These are phyloP conservation scores for Tipula unca DNA, from an alignment of 2,888 invertebrate species.

Conservation along the genomic window DNA sequence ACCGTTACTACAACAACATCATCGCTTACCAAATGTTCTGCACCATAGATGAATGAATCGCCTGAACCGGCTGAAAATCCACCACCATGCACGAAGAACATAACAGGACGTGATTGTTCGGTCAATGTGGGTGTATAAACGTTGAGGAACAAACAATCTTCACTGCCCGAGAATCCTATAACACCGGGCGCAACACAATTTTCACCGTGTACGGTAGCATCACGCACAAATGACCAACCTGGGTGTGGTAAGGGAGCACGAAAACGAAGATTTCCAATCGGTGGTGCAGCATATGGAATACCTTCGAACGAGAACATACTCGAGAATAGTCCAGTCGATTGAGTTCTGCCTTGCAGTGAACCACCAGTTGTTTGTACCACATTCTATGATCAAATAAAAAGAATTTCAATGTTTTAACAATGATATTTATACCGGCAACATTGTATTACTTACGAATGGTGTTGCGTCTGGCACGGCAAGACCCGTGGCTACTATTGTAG, in stretches of 20 bases:
- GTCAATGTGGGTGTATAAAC: slow-evolving; percentile 22
- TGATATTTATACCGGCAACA: background rate
- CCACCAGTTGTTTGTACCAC: background rate
- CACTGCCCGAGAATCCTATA: slow-evolving; percentile 33
- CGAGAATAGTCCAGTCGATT: background rate
- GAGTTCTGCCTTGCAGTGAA: background rate
- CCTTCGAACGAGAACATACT: slow-evolving; percentile 19
- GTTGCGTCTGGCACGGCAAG: background rate
- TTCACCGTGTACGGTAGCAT: slow-evolving; percentile 21
- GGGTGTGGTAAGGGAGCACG: slow-evolving; percentile 22
- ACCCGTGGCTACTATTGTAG: background rate
- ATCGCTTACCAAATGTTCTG: slow-evolving; percentile 24
- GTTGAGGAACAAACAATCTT: slow-evolving; percentile 25
- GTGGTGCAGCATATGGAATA: slow-evolving; percentile 24
- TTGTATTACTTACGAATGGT: background rate
- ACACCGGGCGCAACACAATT: slow-evolving; percentile 21
- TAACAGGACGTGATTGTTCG: slow-evolving; percentile 20
- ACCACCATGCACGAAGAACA: slow-evolving; percentile 25
- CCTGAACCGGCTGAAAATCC: slow-evolving; percentile 23
- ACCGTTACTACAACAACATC: slow-evolving; percentile 24
- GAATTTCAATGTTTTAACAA: background rate
- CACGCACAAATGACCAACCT: slow-evolving; percentile 22
- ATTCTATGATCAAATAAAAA: background rate
- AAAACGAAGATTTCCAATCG: slow-evolving; percentile 23
- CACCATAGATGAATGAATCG: slow-evolving; percentile 23